Base-by-base conservation (phyloP, 2,113 vertebrate genomes). In the Salvator merianae region DNA sequence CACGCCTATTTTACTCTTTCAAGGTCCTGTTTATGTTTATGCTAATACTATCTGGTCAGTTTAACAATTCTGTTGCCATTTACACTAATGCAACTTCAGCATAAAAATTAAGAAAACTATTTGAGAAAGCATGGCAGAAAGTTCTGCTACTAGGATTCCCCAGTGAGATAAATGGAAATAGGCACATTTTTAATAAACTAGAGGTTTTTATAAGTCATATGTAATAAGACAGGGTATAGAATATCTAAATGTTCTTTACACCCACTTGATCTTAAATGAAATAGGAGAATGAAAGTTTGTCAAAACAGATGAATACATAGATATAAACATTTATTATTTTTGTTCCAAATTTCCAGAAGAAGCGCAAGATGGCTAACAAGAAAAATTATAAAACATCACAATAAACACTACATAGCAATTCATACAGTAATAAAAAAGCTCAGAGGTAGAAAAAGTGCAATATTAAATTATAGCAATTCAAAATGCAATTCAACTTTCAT, bases 51-150 rank as follows among this genome's bases (percentile, higher is more conserved):
- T 36, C 82, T 55, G 43, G 10, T 55, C n/a, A 6, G 66, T 88
- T 50, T 86, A 84, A 84, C 86, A 75, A 81, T 82, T 77, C 82
- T 69, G 88, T 81, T 89, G 88, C 12, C 86, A 74, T 0, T 1
- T 50, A 90, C 83, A 91, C 1, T 13, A 75, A 83, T 86, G 40
- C 78, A 82, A 84, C 66, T 6, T 43, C 72, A 84, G 84, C 63
- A 63, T 87, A 65, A n/a, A 84, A 74, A 74, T 50, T 14, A 74
- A 16, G 12, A 14, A 82, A 90, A 53, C 70, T 82, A 63, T 18
- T 65, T 16, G 30, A 63, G 77, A 85, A 85, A 36, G 30, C 87
- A 88, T 63, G 8, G 68, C 62, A 74, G 88, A 89, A 85, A 69
- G 55, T 68, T 87, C 73, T 32, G 83, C 26, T 47, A 77, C 0